Base-by-base conservation (phyloP, 2,797 vertebrate genomes). In the Chelidonichthys spinosus region DNA sequence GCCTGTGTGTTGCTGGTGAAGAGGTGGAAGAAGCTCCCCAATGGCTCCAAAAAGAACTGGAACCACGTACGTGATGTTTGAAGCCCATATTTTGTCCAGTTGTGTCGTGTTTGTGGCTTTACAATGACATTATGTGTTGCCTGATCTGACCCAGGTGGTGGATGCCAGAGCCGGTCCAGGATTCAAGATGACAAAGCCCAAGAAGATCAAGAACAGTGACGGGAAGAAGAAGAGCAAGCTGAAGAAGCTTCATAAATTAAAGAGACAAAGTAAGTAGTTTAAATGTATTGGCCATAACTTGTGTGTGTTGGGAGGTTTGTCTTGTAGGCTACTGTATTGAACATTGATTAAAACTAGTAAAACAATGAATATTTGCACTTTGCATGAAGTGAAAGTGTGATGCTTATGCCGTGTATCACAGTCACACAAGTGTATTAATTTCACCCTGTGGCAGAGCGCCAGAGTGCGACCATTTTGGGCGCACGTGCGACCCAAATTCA, bases 11-110 rank as follows among this genome's bases (percentile, higher is more conserved):
- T 96, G 46, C 83, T 96, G 49, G 95, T 96, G 43, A 96, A 96
- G 79, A 88, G 95, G 62, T 96, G 95, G 95, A 96, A 96, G 79
- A 96, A 96, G 76, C 89, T 96, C 9, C 95, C 95, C 2, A 88
- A 91, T 69, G 95, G 95, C 43, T 96, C 95, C 39, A 95, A 96
- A 86, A 95, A 95, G 87, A 96, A 96, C 90, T 96, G 95, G 95
- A 96, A 92, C 84, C 95, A 96, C 78, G 95, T 96, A 92, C 82
- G 92, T 83, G 14, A 56, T 46, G 15, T 49, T 5, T 9, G 11
- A 6, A 7, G 10, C 4, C 37, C 4, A 0, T 18, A 4, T 46
- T 15, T 39, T 25, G 1, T 25, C 25, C 25, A 25, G 25, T 25
- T 25, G 25, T 25, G 32, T 63, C 7, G 4, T 54, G 39, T 50